These are phyloP conservation scores for Rhyzopertha dominica DNA, from an alignment of 1,140 invertebrate species.

Conservation along the genomic window DNA sequence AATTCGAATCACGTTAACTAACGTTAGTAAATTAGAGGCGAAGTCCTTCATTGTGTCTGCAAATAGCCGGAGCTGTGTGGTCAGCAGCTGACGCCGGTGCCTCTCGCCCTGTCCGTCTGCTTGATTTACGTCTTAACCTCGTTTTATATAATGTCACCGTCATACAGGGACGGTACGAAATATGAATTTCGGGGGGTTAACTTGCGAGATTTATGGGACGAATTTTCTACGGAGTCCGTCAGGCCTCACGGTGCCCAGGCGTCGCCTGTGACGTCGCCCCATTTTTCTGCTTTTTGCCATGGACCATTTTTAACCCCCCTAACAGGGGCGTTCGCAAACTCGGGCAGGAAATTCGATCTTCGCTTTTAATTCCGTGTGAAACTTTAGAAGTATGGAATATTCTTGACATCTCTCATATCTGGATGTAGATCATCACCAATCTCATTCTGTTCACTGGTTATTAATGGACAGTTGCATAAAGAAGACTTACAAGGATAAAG, in stretches of 20 bases:
- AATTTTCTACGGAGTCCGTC: slow-evolving; percentile 5
- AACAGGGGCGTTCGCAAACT: slow-evolving; percentile 2
- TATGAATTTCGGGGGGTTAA: too few species aligned
- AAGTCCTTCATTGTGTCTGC: slow-evolving; percentile 23
- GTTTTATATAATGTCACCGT: slow-evolving; percentile 22
- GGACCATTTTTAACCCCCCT: slow-evolving; percentile 1
- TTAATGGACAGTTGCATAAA: too few species aligned
- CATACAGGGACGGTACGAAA: slow-evolving; percentile 12
- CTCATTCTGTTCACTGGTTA: too few species aligned
- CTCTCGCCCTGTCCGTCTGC: slow-evolving; percentile 17
- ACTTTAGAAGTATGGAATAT: too few species aligned
- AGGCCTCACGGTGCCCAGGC: neutral
- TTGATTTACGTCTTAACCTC: slow-evolving; percentile 24
- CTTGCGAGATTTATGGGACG: too few species aligned
- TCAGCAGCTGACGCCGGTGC: slow-evolving; percentile 32
- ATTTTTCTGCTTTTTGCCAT: neutral
- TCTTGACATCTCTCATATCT: too few species aligned
- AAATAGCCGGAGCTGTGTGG: slow-evolving; percentile 28
- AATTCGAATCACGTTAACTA: slow-evolving; percentile 43
- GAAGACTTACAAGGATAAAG: too few species aligned
- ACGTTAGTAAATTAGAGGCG: slow-evolving; percentile 39
- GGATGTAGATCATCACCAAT: too few species aligned
- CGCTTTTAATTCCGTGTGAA: too few species aligned
- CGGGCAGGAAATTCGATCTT: too few species aligned
- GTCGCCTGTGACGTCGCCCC: neutral